Base-by-base conservation (phyloP, 2,113 vertebrate species). In the Gallinago media region DNA sequence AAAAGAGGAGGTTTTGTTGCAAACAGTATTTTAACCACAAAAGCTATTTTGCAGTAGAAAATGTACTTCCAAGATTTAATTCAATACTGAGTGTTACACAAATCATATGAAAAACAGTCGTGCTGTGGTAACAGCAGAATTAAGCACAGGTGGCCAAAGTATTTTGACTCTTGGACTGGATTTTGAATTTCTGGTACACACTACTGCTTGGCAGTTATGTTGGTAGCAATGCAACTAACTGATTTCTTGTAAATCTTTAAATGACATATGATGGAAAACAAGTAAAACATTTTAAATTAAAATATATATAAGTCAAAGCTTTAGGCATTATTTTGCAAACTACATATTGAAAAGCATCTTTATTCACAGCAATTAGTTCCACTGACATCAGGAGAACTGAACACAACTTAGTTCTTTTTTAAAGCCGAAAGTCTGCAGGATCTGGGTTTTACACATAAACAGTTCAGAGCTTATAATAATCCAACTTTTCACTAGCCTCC, bases 1-100 rank as follows among this genome's bases (percentile, higher is more conserved):
- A 81, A 91, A 86, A 83, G 73, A 81, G n/a, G 58, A 81, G 75
- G n/a, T 26, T 96, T 84, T 91, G 15, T 75, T 86, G 73, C 79
- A 92, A 94, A 67, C 46, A 87, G 21, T 65, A 38, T 83, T 96
- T 92, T 83, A 89, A 92, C 91, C 80, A 87, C 66, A 87, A 68
- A 85, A 76, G 27, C 23, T 91, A 46, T 82, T 94, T 93, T 92
- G 68, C 86, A 92, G 89, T 27, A 91, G 88, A 87, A 87, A 76
- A 95, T 91, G 76, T 85, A 78, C 88, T 96, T 85, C 88, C 74
- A 94, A 95, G 83, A 89, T 73, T 95, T 94, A 94, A 94, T 91
- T 94, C 49, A 80, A 62, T 92, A 81, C 68, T 44, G 44, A 84
- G n/a, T 56, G 50, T 81, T 85, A 85, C 66, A 91, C 63, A 70